Evolutionary conservation across 2,797 vertebrate species (phyloP), one percentile per base, ranked within the genome.

Genomic region (Mareca strepera): DNA sequence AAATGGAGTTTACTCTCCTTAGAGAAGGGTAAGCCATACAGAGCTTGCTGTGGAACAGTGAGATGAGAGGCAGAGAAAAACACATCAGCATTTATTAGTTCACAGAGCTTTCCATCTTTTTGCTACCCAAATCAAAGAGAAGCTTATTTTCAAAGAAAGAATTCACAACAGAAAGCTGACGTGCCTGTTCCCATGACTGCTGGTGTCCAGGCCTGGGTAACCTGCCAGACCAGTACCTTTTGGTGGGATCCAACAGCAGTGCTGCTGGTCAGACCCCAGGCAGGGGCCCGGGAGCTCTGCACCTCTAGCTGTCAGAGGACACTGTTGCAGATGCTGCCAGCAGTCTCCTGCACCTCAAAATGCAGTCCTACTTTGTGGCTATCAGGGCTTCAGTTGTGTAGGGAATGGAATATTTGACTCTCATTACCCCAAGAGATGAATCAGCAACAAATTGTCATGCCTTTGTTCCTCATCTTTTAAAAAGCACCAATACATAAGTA

Each of bases 41-140:
- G 55, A 41, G 3, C 0, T 0, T 29, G 25, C 52, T 67, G n/a
- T 88, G 58, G 41, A 82, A 55, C 2, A 11, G 5, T 13, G 43
- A 83, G 48, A 52, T 26, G 89, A 7, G 44, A 74, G n/a, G 41
- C 48, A 62, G 26, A 52, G 29, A 26, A 68, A 83, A 25, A 13
- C 6, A 6, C 3, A 1, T 1, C 41, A 37, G 26, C 9, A 2
- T 46, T 77, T 79, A 9, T 75, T 82, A 37, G 48, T 66, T 26
- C 44, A 75, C 33, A 41, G 25, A 84, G 14, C 8, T 84, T 66
- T 82, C 55, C 11, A 16, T 50, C 7, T 66, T 13, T 43, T n/a
- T 55, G 33, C 31, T 75, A 43, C n/a, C 26, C 35, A 64, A 28
- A 74, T 25, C 5, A 50, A 63, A 7, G 18, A 73, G 7, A n/a